These are phyloP conservation scores for Dromiciops gliroides DNA, from an alignment of 2,113 vertebrate species.

Conservation along the genomic window DNA sequence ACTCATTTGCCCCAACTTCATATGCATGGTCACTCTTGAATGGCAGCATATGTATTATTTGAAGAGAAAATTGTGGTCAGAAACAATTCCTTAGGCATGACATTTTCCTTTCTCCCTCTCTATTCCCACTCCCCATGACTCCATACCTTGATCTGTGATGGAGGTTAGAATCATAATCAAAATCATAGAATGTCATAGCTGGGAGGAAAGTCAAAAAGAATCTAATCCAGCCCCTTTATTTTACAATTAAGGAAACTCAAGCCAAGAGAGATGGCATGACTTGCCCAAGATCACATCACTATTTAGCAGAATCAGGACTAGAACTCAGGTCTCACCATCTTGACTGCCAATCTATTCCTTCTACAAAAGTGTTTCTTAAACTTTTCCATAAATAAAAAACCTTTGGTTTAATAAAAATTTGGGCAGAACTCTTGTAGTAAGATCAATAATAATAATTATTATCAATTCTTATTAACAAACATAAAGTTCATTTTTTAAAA, in stretches of 20 bases:
- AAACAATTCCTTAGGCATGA: background rate
- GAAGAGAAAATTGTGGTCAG: background rate
- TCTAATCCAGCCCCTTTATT: background rate
- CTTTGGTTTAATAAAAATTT: background rate
- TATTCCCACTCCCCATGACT: background rate
- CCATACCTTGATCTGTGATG: background rate
- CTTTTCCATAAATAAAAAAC: background rate
- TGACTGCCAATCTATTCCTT: background rate
- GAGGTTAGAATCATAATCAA: background rate
- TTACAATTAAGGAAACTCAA: background rate
- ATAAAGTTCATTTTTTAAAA: background rate
- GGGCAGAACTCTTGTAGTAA: background rate
- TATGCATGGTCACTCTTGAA: background rate
- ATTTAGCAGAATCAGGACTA: background rate
- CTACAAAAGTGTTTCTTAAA: background rate
- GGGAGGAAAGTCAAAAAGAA: background rate
- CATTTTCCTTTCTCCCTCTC: background rate
- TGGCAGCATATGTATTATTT: background rate
- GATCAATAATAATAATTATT: background rate
- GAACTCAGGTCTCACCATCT: background rate
- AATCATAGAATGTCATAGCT: background rate
- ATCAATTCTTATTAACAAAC: background rate
- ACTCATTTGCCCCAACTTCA: background rate
- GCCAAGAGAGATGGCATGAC: background rate
- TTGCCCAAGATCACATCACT: background rate